phyloP scores from a whole-genome alignment of 2,113 vertebrate species.

The Percopsis transmontana region DNA sequence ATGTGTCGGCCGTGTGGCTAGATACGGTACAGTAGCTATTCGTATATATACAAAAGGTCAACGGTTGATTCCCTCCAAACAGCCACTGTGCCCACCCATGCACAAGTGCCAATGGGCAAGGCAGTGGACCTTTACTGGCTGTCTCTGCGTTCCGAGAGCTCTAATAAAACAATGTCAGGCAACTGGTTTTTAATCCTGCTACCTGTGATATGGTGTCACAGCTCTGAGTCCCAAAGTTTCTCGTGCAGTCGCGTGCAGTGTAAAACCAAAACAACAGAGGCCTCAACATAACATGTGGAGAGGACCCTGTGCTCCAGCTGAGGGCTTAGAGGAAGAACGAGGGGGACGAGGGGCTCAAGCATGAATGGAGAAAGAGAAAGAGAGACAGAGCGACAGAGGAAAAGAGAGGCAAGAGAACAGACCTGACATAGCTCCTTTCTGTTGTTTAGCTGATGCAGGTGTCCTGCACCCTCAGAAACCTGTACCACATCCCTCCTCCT shows the following conservation, averaged over 20 bases:
- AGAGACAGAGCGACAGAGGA: not conserved
- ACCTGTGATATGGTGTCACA: not conserved
- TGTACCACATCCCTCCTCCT: constrained; percentile 1
- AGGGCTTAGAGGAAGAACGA: not conserved
- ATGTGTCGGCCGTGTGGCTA: not conserved
- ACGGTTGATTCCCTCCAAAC: not conserved
- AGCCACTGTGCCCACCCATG: not conserved
- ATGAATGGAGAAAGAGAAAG: not conserved
- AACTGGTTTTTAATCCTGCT: not conserved
- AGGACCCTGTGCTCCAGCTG: constrained; percentile 28
- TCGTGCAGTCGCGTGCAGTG: constrained; percentile 1
- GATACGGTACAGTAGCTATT: not conserved
- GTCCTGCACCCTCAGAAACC: constrained; percentile 10
- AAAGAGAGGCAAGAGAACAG: constrained; percentile 9
- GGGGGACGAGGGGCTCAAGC: not conserved
- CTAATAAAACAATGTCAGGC: not conserved
- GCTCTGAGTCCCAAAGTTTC: not conserved
- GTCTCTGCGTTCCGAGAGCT: not conserved
- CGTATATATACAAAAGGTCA: not conserved
- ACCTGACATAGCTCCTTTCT: constrained; percentile 40
- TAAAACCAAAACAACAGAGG: constrained; percentile 9
- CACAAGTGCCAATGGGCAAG: not conserved
- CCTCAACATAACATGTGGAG: constrained; percentile 30
- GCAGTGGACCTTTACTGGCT: not conserved
- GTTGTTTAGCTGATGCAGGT: constrained; percentile 40